Evolutionary conservation across 2,797 vertebrate genomes (phyloP), one percentile per base, ranked within the genome.

Genomic region (Ficedula albicollis): DNA sequence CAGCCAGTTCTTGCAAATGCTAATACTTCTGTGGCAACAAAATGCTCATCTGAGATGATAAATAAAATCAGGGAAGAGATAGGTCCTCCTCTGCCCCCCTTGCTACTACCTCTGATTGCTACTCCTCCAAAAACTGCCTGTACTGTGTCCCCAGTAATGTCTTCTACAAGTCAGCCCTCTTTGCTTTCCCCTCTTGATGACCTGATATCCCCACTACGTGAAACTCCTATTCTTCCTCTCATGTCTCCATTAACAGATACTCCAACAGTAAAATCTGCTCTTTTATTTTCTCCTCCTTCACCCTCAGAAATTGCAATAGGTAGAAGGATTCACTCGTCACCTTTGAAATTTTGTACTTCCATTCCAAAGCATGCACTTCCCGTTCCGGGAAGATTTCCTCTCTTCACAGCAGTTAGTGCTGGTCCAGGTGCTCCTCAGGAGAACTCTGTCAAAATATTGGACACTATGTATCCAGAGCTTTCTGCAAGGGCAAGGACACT

Each of bases 331-430:
- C 2, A 93, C 49, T 98, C 99, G 1, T 99, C 99, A 2, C 99
- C 99, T 8, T 96, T 99, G 92, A 99, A 99, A 92, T 99, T 99
- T 44, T 99, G 99, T 87, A 98, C 99, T 23, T 98, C 98, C 23
- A 99, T 99, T 43, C 99, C 99, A 27, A 99, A 99, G 94, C 99
- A 99, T 0, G 99, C 99, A 0, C 98, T 99, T 49, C 99, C 99
- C 0, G 99, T 99, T 59, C 99, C 99, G 0, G 99, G 99, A 66
- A 98, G 99, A 36, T 97, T 99, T 64, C 99, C 99, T 3, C 78
- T 96, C 4, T 91, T 98, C 1, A 97, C 99, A 2, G 89, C 98
- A 0, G 97, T 98, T 15, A 91, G 93, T 11, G 74, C 98, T 9
- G 84, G 97, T 43, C 91, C 97, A 15, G 97, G 80, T 18, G 97